These are phyloP conservation scores for Zosterops borbonicus DNA, from an alignment of 2,113 vertebrate genomes.

Conservation along the genomic window DNA sequence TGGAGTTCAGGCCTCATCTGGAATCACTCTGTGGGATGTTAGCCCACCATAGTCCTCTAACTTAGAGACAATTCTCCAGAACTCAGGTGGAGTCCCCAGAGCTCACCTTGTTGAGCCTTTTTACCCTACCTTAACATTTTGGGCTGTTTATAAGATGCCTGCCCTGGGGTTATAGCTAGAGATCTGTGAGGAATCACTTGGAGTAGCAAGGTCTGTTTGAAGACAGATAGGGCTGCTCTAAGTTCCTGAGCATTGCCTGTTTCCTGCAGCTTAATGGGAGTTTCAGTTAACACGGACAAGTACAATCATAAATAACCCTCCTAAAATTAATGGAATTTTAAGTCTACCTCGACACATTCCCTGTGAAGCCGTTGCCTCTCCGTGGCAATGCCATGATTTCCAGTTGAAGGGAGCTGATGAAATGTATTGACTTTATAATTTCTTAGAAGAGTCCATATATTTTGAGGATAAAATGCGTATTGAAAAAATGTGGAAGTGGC, in stretches of 20 bases:
- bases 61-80: not conserved
- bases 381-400: not conserved
- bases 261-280: not conserved
- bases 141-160: not conserved
- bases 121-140: not conserved
- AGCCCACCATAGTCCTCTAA: not conserved
- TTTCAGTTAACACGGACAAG: not conserved
- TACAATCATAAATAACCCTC: not conserved
- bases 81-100: not conserved
- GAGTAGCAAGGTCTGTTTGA: not conserved
- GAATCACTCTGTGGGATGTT: not conserved
- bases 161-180: not conserved
- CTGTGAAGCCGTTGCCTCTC: rapidly evolving
- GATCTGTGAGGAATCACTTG: rapidly evolving
- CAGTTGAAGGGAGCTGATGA: not conserved
- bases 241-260: not conserved
- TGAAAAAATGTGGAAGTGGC: not conserved
- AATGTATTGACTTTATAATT: not conserved
- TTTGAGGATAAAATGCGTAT: not conserved
- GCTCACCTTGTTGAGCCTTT: not conserved
- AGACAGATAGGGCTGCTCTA: not conserved
- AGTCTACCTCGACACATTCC: not conserved
- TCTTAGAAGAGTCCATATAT: not conserved
- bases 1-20: not conserved
- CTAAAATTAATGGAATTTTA: not conserved